phyloP scores from a whole-genome alignment of 2,113 vertebrate genomes.

The Macheiramphus alcinus region DNA sequence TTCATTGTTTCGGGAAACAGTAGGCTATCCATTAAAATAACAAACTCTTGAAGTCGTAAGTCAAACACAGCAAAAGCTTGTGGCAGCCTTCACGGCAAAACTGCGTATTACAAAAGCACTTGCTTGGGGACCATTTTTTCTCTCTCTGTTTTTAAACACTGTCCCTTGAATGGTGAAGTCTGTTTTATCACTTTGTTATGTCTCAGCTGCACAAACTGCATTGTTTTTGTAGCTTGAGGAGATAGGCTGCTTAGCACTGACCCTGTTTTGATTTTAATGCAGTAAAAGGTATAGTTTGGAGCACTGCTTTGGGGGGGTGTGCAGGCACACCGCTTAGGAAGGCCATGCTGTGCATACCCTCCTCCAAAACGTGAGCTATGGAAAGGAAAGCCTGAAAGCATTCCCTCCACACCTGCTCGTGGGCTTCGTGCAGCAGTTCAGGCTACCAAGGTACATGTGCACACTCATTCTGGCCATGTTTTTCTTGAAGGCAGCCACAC shows the following conservation, averaged over 20 bases:
- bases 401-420: not conserved
- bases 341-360: rapidly evolving
- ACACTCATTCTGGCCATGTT: not conserved
- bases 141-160: not conserved
- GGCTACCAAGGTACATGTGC: not conserved
- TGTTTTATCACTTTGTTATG: not conserved
- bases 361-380: rapidly evolving
- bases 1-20: not conserved
- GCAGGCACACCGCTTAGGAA: not conserved
- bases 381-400: not conserved
- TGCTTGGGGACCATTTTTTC: not conserved
- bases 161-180: not conserved
- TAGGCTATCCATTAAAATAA: not conserved
- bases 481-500: not conserved
- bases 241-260: rapidly evolving
- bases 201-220: not conserved
- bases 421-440: not conserved
- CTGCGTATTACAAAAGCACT: not conserved
- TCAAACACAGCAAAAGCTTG: not conserved
- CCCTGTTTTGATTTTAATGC: not conserved
- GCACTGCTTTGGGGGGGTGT: not conserved
- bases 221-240: not conserved
- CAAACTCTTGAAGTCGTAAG: not conserved
- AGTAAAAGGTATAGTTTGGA: not conserved
- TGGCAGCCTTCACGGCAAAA: not conserved